Evolutionary conservation across 1,140 invertebrate species (phyloP), one percentile per base, ranked within the genome.

Genomic region (Brachionus koreanus): DNA sequence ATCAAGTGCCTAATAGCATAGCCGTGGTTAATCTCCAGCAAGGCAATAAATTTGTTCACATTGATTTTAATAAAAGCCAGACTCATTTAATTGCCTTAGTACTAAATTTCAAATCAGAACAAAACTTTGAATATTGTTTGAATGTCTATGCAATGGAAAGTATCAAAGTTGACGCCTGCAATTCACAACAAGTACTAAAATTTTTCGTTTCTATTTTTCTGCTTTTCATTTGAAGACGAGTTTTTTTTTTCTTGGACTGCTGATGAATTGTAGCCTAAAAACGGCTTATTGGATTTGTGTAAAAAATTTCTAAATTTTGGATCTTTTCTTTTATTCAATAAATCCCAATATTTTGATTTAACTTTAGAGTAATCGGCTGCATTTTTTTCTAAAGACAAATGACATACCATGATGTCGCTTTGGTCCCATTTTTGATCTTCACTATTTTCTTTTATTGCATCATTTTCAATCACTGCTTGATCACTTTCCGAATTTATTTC

Each of bases 281-380:
- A 74, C 19, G 69, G 69, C n/a, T 74, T 74, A 7, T 46, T 74
- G 4, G 69, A 74, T 46, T 74, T 74, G 42, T 74, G 69, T 9
- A 74, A 49, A 74, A 43, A 74, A 16, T 74, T 35, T 74, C 43
- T 74, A n/a, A 74, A 74, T 16, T 29, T 46, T 9, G 69, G 39
- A 74, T 16, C 29, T 33, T 74, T 43, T 25, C n/a, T 46, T 29
- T 43, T n/a, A 5, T 74, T 74, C 19, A 74, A 23, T 13, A 33
- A 12, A 3, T 74, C 69, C n/a, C 39, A 46, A 74, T 74, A 74
- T 25, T 74, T 74, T 10, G 69, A 29, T 29, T 74, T 74, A 7
- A 74, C n/a, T 25, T 43, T 46, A 3, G 69, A n/a, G 43, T 46
- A 74, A 74, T 49, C 69, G 6, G 46, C 9, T 39, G 35, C 33